phyloP scores from a whole-genome alignment of 2,113 vertebrate species.

The Physeter macrocephalus region DNA sequence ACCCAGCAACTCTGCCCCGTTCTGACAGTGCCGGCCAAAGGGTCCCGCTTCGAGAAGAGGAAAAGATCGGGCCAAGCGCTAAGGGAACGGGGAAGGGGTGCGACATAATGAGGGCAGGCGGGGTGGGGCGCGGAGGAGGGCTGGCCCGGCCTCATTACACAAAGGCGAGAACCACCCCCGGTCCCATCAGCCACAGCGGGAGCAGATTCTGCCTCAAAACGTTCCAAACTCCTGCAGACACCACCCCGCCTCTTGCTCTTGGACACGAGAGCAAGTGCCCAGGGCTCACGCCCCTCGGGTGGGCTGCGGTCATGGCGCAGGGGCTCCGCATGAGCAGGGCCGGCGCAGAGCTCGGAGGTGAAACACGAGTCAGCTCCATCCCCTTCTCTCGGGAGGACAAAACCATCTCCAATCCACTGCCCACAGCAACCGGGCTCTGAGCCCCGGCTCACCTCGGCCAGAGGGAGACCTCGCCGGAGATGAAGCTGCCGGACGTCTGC shows the following conservation, averaged over 20 bases:
- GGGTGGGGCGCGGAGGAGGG: rapidly evolving
- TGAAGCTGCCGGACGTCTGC: not conserved
- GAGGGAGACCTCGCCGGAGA: not conserved
- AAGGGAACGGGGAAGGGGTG: too few species aligned
- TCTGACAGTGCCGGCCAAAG: not conserved
- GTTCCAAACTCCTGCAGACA: not conserved
- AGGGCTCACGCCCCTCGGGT: not conserved
- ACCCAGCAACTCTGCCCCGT: too few species aligned
- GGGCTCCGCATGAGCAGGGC: not conserved
- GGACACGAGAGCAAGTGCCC: too few species aligned
- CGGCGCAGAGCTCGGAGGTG: not conserved
- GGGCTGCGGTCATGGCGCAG: not conserved
- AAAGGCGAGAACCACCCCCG: not conserved
- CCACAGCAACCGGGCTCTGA: not conserved
- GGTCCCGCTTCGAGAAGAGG: not conserved
- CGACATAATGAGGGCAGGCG: not conserved
- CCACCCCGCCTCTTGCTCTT: not conserved
- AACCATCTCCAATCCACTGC: not conserved
- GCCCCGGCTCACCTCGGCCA: not conserved
- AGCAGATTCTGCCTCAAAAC: not conserved
- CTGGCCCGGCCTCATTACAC: not conserved
- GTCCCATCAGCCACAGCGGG: not conserved
- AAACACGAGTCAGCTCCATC: not conserved
- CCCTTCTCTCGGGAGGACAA: not conserved
- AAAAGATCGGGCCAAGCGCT: not conserved